phyloP scores from a whole-genome alignment of 2,113 vertebrate genomes.

The Apus apus region DNA sequence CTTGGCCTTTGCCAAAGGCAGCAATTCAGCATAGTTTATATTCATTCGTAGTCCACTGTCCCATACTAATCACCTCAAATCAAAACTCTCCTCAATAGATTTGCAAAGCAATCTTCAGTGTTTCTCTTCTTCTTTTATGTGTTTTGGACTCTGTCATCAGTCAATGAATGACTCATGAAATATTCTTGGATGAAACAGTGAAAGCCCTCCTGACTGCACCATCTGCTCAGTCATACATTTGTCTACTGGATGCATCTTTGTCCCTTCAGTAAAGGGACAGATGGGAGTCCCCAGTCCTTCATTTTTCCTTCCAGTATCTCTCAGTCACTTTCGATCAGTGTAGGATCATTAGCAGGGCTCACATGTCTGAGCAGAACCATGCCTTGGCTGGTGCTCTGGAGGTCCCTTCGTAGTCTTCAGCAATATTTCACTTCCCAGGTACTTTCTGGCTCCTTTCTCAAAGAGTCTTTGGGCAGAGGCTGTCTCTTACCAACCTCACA shows the following conservation, averaged over 20 bases:
- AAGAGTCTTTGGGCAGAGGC: background rate
- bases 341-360: background rate
- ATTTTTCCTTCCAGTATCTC: background rate
- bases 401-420: background rate
- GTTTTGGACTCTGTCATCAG: background rate
- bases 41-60: background rate
- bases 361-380: background rate
- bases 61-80: background rate
- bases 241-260: background rate
- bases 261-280: constrained; percentile 6
- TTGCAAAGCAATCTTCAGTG: background rate
- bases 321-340: background rate
- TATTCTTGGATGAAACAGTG: background rate
- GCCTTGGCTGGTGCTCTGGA: background rate
- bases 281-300: background rate
- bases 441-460: background rate
- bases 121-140: background rate
- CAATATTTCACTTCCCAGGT: background rate
- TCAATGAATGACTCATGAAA: background rate
- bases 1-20: background rate
- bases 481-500: background rate
- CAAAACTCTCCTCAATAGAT: background rate
- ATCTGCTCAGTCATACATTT: constrained; percentile 23
- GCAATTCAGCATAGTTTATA: background rate
- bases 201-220: constrained; percentile 8